Conservation (phyloP, 2,113 vertebrate species). For the Trogon melanurus region DNA sequence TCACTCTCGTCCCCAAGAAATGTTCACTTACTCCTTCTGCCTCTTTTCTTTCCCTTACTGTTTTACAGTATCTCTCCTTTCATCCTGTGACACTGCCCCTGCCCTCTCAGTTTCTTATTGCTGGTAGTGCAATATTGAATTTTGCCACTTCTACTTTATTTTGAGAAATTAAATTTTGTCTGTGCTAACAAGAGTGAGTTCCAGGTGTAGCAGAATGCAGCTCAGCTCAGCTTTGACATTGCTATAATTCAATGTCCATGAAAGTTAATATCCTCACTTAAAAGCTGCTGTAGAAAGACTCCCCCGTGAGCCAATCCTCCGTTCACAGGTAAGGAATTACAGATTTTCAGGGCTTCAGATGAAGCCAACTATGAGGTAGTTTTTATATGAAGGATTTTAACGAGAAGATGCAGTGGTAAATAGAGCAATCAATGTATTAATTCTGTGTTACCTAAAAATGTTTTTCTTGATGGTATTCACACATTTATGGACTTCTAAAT, state of each 20-base stretch:
- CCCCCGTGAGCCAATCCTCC: not conserved
- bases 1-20: not conserved
- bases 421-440: not conserved
- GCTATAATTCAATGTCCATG: not conserved
- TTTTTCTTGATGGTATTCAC: not conserved
- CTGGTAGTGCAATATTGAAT: not conserved
- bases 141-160: not conserved
- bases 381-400: not conserved
- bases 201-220: not conserved
- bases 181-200: accelerated
- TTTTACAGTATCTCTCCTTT: not conserved
- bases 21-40: not conserved
- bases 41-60: not conserved
- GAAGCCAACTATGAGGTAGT: not conserved
- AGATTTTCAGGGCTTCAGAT: not conserved
- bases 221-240: not conserved
- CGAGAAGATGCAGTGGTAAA: not conserved
- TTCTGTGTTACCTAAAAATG: not conserved
- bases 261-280: not conserved
- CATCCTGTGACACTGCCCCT: accelerated
- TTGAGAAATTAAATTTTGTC: not conserved
- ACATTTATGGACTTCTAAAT: not conserved
- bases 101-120: not conserved
- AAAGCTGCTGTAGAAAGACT: not conserved
- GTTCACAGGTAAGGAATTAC: not conserved